Evolutionary conservation across 1,140 invertebrate genomes (phyloP).

Genomic region (Bombus superbus): DNA sequence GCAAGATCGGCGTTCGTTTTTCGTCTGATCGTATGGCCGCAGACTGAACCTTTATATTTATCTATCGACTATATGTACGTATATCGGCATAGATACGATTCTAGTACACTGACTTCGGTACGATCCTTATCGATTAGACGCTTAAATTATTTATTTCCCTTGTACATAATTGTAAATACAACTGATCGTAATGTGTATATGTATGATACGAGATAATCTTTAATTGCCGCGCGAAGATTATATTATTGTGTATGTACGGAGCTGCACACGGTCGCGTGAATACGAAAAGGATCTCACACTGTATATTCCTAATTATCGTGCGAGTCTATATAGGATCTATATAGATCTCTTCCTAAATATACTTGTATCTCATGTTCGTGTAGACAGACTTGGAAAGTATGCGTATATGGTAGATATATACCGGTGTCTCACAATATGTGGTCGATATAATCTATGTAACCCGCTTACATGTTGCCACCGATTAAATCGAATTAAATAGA

Average conservation of each 20-base stretch:
- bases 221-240: conserved; percentile 53
- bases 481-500: conserved; percentile 66
- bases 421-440: conserved; percentile 54
- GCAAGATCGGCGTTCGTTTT: neutral
- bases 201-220: conserved; percentile 65
- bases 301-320: conserved; percentile 58
- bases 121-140: conserved; percentile 39
- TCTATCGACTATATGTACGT: conserved; percentile 17
- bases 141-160: conserved; percentile 74
- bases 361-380: conserved; percentile 41
- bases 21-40: neutral
- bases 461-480: conserved; percentile 52
- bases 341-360: neutral
- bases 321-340: conserved; percentile 17
- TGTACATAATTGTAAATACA: conserved; percentile 79
- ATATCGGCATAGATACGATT: conserved; percentile 15
- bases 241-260: conserved; percentile 28
- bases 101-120: conserved; percentile 4
- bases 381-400: conserved; percentile 41
- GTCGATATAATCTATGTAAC: conserved; percentile 62
- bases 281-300: conserved; percentile 64
- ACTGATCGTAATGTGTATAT: conserved; percentile 61
- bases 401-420: conserved; percentile 37
- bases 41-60: conserved; percentile 47
- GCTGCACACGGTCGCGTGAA: conserved; percentile 35